phyloP scores from a whole-genome alignment of 2,113 vertebrate species.

The Polypterus senegalus region DNA sequence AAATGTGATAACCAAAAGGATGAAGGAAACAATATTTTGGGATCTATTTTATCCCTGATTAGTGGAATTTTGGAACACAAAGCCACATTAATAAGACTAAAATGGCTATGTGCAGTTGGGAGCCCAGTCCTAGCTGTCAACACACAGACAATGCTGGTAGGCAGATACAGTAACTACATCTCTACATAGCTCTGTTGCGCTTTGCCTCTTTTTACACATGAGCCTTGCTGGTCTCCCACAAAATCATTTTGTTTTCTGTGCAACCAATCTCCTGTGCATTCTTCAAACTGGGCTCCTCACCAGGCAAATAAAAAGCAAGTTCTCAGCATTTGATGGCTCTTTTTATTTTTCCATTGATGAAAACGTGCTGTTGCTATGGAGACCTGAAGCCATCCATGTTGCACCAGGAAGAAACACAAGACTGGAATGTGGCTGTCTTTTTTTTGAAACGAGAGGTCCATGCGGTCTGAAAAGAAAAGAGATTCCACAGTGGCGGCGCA shows the following conservation, averaged over 20 bases:
- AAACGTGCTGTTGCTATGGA: slow-evolving; percentile 22
- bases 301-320: background rate
- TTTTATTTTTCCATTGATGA: slow-evolving; percentile 7
- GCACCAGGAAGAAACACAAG: slow-evolving; percentile 3
- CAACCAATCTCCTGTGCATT: background rate
- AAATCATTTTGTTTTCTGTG: background rate
- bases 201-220: too few species aligned
- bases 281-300: background rate
- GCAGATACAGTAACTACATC: too few species aligned
- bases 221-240: background rate
- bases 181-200: too few species aligned
- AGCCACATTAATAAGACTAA: too few species aligned
- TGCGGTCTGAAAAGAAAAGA: background rate
- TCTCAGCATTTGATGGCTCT: slow-evolving; percentile 1
- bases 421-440: slow-evolving; percentile 6
- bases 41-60: too few species aligned
- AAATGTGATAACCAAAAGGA: too few species aligned
- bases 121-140: too few species aligned
- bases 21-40: too few species aligned
- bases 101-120: too few species aligned
- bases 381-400: slow-evolving; percentile 10
- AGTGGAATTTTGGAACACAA: too few species aligned
- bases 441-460: slow-evolving; percentile 5
- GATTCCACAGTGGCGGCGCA: background rate
- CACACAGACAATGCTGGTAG: too few species aligned